Evolutionary conservation across 2,888 invertebrate species (phyloP), one percentile per base, ranked within the genome.

Genomic region (Drosophila quasianomalipes): DNA sequence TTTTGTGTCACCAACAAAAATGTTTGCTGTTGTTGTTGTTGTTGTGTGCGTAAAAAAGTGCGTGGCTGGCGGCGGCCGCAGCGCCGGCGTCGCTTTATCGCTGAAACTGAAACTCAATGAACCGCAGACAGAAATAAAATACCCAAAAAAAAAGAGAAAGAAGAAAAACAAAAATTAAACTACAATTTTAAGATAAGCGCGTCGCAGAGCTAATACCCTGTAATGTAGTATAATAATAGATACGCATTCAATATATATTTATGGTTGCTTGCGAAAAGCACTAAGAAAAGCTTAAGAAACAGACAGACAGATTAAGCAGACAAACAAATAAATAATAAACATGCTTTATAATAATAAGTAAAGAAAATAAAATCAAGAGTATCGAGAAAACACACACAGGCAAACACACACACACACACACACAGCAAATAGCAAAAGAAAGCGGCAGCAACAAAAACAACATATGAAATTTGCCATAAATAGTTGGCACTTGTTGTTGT

Each of bases 391-490:
- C n/a, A n/a, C 35, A 35, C 16, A 14, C 35, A 35, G 2, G 0
- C 35, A 35, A 14, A 63, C 3, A 22, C 14, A 59, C n/a, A 14
- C 19, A 66, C 1, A 0, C 22, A 19, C 16, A 60, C 22, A 10
- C 10, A 49, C 22, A 62, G 19, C 14, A 55, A 63, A 68, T 55
- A 65, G 55, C 60, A 49, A 86, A 84, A 84, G 88, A 82, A 89
- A 87, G 89, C 83, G 59, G n/a, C 58, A 62, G 49, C 67, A 52
- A n/a, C 52, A 10, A 51, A 28, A 78, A 62, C 70, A 55, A 55
- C 57, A 65, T 67, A 64, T 64, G 55, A 76, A 76, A 81, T 83
- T 90, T 65, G 90, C 90, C 83, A 80, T 89, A 85, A 90, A 88
- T 90, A 89, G 89, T 89, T 86, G 63, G 58, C 75, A 74, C 64